Percentiles rank a stretch among this genome's conserved stretches.
These are phyloP conservation scores for Trisateles emortualis DNA, from an alignment of 2,888 invertebrate genomes.

Conservation along the genomic window DNA sequence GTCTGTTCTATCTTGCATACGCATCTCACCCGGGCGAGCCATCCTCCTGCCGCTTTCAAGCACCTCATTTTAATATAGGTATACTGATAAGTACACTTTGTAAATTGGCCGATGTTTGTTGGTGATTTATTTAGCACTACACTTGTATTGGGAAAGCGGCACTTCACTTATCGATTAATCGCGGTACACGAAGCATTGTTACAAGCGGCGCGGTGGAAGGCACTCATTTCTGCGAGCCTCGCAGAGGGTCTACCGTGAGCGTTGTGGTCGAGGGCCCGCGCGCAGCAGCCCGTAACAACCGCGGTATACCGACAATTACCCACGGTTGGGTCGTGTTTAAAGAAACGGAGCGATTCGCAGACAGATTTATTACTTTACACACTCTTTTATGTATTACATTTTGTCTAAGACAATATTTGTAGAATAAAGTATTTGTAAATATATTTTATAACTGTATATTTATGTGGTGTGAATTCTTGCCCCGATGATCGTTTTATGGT, in stretches of 20 bases:
- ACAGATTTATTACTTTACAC: slow-evolving; percentile 65
- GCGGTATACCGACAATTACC: slow-evolving; percentile 83
- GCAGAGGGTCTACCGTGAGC: slow-evolving; percentile 75
- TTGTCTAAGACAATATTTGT: not conserved
- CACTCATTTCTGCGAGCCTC: slow-evolving; percentile 78
- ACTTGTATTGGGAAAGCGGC: slow-evolving; percentile 74
- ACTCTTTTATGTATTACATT: slow-evolving; percentile 45
- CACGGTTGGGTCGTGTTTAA: slow-evolving; percentile 74
- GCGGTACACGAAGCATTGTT: slow-evolving; percentile 77
- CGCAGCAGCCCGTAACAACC: slow-evolving; percentile 82
- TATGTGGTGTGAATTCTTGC: slow-evolving; percentile 51
- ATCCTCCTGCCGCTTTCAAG: slow-evolving; percentile 83
- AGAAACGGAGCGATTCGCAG: slow-evolving; percentile 69
- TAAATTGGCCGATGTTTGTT: slow-evolving; percentile 60
- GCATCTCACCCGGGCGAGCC: slow-evolving; percentile 84
- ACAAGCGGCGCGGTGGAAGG: slow-evolving; percentile 65
- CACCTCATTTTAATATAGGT: slow-evolving; percentile 80
- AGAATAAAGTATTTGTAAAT: not conserved
- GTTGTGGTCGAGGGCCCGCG: slow-evolving; percentile 81
- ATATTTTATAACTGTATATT: slow-evolving; percentile 7
- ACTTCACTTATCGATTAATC: slow-evolving; percentile 80
- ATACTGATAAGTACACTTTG: slow-evolving; percentile 65
- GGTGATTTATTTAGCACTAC: slow-evolving; percentile 73
- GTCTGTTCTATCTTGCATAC: slow-evolving; percentile 72
- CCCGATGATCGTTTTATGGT: slow-evolving; percentile 56